Evolutionary conservation across 2,888 invertebrate genomes (phyloP).

Genomic region (Tiliacea aurago): DNA sequence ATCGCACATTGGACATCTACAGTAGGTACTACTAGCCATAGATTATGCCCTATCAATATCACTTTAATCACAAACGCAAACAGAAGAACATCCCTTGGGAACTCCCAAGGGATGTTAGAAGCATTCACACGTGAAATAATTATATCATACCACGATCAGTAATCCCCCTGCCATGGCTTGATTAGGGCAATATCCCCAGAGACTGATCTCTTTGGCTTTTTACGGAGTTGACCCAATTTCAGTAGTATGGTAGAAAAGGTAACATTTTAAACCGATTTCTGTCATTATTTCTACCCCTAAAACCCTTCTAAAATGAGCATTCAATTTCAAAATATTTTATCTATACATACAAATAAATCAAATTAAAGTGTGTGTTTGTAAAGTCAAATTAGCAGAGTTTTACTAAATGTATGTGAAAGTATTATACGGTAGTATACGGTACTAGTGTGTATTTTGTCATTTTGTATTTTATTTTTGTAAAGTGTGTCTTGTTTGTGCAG

Average conservation of each 20-base stretch:
- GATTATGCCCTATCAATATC: slow-evolving; percentile 8
- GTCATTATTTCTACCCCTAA: not conserved
- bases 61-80: not conserved
- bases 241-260: slow-evolving; percentile 4
- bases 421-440: too few species aligned
- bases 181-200: slow-evolving; percentile 47
- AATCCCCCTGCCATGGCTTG: slow-evolving; percentile 45
- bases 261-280: not conserved
- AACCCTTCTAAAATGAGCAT: not conserved
- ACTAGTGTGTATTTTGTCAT: too few species aligned
- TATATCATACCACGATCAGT: slow-evolving; percentile 47
- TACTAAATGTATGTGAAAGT: too few species aligned
- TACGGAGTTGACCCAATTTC: slow-evolving; percentile 28
- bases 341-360: too few species aligned
- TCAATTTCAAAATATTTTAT: not conserved
- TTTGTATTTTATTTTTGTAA: too few species aligned
- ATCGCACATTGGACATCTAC: too few species aligned
- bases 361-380: too few species aligned
- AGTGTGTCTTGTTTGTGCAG: too few species aligned
- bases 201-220: slow-evolving; percentile 52
- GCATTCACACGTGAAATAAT: slow-evolving; percentile 45
- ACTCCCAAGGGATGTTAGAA: slow-evolving; percentile 12
- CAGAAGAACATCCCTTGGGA: slow-evolving; percentile 8
- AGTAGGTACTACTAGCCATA: too few species aligned
- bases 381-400: too few species aligned